Base-by-base conservation (phyloP, 2,113 vertebrate genomes). In the Scytalopus superciliaris region DNA sequence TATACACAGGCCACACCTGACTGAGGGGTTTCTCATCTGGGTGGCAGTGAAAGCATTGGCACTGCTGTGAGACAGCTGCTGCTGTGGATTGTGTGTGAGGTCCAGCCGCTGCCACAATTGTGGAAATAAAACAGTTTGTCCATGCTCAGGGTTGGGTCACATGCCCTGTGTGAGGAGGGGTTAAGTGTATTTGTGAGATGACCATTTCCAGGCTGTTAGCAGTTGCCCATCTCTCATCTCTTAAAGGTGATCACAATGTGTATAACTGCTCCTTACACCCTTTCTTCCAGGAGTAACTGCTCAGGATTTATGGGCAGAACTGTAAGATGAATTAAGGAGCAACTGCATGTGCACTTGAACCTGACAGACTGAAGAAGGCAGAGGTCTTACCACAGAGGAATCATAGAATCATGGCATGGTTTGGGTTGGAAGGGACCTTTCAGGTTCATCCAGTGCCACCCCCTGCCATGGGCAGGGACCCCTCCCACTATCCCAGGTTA, bases 401-500 rank as follows among this genome's bases (percentile, higher is more conserved):
- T 49, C 30, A 4, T 0, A n/a, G 45, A 74, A 67, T 67, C 68
- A 33, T 44, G 25, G 33, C 45, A 25, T 31, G n/a, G 47, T 1
- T 19, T 76, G 31, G 21, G 7, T 18, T 49, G 40, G 55, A 62
- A 12, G 21, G 24, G 39, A 12, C 45, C 19, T 59, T 63, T 53
- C 30, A n/a, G 45, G 16, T 8, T 24, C 23, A 52, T 67, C 13
- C 22, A 6, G 3, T 55, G 0, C 28, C 47, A 8, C 6, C 15
- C 21, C 12, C 18, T 52, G 33, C 27, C 44, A 11, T 4, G 35
- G 19, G 21, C 42, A 57, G 77, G 42, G 37, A 44, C 44, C 13
- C 22, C 19, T 59, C 0, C 18, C 44, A 13, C 37, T 7, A 0
- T 7, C 18, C 68, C 18, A 59, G 52, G 18, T 0, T 73, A 18